Evolutionary conservation across 2,113 vertebrate species (phyloP), one percentile per base, ranked within the genome.

Genomic region (Chamaea fasciata): DNA sequence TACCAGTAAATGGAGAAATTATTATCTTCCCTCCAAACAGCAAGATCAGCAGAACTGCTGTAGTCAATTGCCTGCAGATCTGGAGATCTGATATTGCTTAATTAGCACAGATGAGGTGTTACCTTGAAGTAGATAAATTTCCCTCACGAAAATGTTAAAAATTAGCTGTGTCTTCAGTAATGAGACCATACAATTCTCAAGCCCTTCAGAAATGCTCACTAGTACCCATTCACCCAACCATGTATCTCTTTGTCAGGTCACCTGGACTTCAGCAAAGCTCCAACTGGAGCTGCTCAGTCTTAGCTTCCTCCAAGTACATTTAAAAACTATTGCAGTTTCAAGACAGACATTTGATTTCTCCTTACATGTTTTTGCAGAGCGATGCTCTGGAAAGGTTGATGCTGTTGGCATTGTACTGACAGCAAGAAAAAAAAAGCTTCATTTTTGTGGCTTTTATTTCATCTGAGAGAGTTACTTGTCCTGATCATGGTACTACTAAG

Each of bases 11-110:
- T 94, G 89, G 92, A 84, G 44, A 96, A 96, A 95, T 64, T 92
- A 92, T 96, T 98, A 96, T 96, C 96, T 96, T 73, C 31, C 9
- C 31, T 44, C 23, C 15, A 81, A 91, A 92, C 7, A 65, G 88
- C 85, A 96, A 90, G 55, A 80, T 96, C 96, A 97, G 96, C 95
- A 92, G 77, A 90, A 92, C 30, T 93, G 52, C 63, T 85, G 35
- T 17, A 90, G 67, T 89, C 82, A 95, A 75, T 79, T 94, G 89
- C 62, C 79, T 92, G 64, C 69, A 97, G 96, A 98, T 97, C 83
- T 73, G 84, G 73, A 96, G 93, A 95, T 78, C 63, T 59, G 92
- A 89, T 97, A 97, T 80, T 90, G 86, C 94, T 97, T 98, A 97
- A 98, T 98, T 98, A 98, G 74, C 76, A 85, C 3, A 13, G 49